Evolutionary conservation across 2,113 vertebrate species (phyloP), one percentile per base, ranked within the genome.

Genomic region (Platichthys stellatus): DNA sequence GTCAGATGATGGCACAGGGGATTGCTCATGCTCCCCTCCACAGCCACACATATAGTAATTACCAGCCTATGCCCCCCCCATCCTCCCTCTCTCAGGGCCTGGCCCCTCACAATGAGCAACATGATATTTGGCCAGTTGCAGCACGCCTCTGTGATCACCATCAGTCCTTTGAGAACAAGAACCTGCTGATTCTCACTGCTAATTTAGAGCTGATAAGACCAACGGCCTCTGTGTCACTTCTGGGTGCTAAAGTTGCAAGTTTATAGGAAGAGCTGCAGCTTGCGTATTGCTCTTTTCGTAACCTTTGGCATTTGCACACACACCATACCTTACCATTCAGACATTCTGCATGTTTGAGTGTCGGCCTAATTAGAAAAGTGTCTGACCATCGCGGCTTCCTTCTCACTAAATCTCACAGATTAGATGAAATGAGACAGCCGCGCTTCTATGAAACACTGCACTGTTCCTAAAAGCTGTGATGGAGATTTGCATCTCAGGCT

Each of bases 111-210:
- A 82, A 78, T 65, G 58, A 83, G 73, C 83, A 76, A 56, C 75
- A 63, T 89, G 88, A 62, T 88, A 92, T 92, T 89, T 90, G 84
- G 81, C 87, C 82, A 86, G 86, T 90, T 72, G 87, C 86, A 84
- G 66, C 86, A 70, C 49, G 87, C 76, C 76, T 81, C 75, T 86
- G 80, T 83, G 86, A 72, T 88, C 80, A 64, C 28, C 82, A 28
- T 86, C 84, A 82, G 78, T 80, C 73, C 83, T 84, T 66, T 31
- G 56, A 84, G 73, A 82, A 86, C 67, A 82, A 80, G 60, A 76
- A 90, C 88, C 82, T 85, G 86, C 85, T 85, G 80, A 67, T 86
- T 86, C 77, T 81, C 72, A 14, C 76, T 53, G 64, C 70, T 86
- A 82, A 91, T 91, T 88, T 76, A 89, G 67, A 89, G 65, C 82